Evolutionary conservation across 2,888 invertebrate species (phyloP).

Genomic region (Sericinus montela): DNA sequence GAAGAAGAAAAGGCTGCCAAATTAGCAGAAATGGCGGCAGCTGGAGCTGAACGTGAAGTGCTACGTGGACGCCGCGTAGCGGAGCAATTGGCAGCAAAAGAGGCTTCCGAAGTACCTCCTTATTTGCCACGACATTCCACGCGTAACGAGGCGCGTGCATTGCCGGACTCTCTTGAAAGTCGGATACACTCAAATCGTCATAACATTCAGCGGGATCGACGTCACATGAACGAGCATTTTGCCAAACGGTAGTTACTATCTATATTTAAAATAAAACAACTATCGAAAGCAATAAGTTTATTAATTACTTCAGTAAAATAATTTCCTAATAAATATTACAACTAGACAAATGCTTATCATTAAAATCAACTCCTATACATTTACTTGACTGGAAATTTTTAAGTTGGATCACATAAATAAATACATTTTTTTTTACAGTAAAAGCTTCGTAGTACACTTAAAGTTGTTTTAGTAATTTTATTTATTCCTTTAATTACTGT

Average conservation of each 20-base stretch:
- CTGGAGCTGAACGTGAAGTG: constrained; percentile 85
- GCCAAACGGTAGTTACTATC: constrained; percentile 77
- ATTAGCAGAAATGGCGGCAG: constrained; percentile 87
- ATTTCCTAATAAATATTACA: constrained; percentile 19
- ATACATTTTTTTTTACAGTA: too few relatives aligned
- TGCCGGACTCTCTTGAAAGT: constrained; percentile 86
- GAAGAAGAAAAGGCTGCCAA: constrained; percentile 80
- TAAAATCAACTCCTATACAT: constrained; percentile 14
- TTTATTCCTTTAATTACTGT: background rate
- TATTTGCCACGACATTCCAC: constrained; percentile 82
- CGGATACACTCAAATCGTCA: constrained; percentile 93
- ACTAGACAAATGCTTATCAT: constrained; percentile 12
- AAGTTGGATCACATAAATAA: too few relatives aligned
- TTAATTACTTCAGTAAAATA: constrained; percentile 6
- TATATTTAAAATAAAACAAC: constrained; percentile 11
- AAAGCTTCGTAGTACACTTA: too few relatives aligned
- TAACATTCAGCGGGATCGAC: constrained; percentile 90
- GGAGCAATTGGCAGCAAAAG: constrained; percentile 80
- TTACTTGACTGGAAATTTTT: constrained; percentile 2
- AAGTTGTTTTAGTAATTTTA: background rate
- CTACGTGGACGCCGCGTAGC: constrained; percentile 82
- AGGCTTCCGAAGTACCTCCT: constrained; percentile 56
- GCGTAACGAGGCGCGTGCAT: constrained; percentile 72
- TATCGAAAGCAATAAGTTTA: background rate
- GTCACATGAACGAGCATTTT: constrained; percentile 92